phyloP scores from a whole-genome alignment of 2,113 vertebrate genomes.

The Pseudois nayaur region DNA sequence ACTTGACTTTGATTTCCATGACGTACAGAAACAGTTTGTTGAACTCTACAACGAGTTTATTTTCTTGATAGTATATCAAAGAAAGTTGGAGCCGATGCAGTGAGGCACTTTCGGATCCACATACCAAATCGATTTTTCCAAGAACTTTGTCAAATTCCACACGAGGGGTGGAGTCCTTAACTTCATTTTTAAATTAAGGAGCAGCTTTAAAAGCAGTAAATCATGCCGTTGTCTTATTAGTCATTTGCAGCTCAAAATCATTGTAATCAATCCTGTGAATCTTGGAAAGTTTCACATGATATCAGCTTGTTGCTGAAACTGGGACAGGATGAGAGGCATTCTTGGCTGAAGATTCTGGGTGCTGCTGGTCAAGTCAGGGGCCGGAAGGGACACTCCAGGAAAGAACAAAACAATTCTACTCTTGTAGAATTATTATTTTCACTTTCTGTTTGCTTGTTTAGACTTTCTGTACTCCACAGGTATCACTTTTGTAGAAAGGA shows the following conservation, averaged over 20 bases:
- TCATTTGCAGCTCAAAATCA: not conserved
- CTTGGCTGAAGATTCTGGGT: too few relatives aligned
- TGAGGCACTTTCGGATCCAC: not conserved
- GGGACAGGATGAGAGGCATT: not conserved
- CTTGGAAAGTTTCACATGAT: not conserved
- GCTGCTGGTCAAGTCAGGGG: not conserved
- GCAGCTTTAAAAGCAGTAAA: not conserved
- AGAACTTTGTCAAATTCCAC: not conserved
- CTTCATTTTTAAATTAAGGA: conserved; percentile 29
- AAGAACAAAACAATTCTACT: not conserved
- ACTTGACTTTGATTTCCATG: not conserved
- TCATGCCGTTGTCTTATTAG: not conserved
- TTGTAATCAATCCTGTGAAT: not conserved
- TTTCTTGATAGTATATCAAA: conserved; percentile 15
- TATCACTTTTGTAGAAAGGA: not conserved
- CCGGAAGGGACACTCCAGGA: not conserved
- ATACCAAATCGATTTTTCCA: not conserved
- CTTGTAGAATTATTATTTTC: not conserved
- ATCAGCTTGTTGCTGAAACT: not conserved
- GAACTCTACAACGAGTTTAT: conserved; percentile 22
- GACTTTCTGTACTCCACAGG: not conserved
- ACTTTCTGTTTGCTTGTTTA: not conserved
- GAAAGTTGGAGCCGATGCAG: not conserved
- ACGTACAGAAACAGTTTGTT: not conserved
- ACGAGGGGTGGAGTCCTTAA: not conserved